Evolutionary conservation across 2,113 vertebrate genomes (phyloP).

Genomic region (Calidris pygmaea): DNA sequence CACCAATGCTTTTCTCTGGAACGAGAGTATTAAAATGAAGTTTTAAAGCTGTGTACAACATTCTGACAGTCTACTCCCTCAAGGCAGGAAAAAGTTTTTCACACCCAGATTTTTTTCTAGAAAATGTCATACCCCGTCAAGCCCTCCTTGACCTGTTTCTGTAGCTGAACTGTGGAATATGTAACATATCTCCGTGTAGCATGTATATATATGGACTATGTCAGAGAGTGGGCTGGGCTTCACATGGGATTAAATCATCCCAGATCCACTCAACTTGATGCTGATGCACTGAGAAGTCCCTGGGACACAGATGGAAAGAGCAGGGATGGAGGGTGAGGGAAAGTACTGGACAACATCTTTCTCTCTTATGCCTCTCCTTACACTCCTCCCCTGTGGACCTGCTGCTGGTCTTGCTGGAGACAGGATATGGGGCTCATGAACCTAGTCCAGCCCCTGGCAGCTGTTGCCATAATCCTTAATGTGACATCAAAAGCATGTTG

Average conservation of each 20-base stretch:
- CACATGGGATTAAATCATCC: background rate
- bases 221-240: background rate
- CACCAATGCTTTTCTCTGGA: background rate
- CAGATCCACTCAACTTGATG: background rate
- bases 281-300: background rate
- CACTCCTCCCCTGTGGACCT: background rate
- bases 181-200: background rate
- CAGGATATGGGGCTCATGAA: background rate
- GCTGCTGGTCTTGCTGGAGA: background rate
- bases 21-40: background rate
- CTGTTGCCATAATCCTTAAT: background rate
- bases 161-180: background rate
- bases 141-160: background rate
- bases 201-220: background rate
- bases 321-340: background rate
- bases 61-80: background rate
- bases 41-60: background rate
- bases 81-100: background rate
- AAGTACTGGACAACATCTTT: background rate
- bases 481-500: background rate
- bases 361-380: background rate
- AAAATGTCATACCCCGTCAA: background rate
- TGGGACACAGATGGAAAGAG: background rate
- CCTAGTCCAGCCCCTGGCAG: background rate
- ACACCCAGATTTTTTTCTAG: background rate